Conservation (phyloP, 2,113 vertebrate species). For the Peromyscus polionotus region DNA sequence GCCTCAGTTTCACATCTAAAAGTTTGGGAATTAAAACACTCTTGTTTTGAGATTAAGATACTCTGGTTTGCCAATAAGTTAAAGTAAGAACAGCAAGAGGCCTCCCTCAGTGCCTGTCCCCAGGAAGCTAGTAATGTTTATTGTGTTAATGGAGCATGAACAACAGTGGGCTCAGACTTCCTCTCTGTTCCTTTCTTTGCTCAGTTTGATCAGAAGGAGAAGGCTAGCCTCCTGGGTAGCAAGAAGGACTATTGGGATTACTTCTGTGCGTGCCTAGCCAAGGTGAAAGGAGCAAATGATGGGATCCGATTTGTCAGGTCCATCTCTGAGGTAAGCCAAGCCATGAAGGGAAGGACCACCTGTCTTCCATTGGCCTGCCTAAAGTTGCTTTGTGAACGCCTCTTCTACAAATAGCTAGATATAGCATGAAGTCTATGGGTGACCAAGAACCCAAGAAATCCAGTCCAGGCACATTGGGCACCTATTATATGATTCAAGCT, state of each 20-base stretch:
- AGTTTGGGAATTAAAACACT: neutral
- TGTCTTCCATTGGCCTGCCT: neutral
- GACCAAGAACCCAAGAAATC: neutral
- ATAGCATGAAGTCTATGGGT: neutral
- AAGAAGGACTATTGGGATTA: constrained; percentile 99
- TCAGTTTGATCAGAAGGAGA: constrained; percentile 98
- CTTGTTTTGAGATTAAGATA: neutral
- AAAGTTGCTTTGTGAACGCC: no score
- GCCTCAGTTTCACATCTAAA: neutral
- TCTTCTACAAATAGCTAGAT: neutral
- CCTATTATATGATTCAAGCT: neutral
- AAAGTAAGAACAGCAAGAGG: neutral
- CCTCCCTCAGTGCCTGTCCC: neutral
- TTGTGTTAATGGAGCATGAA: neutral
- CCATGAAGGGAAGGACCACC: neutral
- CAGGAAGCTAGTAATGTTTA: neutral
- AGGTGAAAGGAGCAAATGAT: constrained; percentile 96
- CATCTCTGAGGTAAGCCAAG: constrained; percentile 93
- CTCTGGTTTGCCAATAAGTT: neutral
- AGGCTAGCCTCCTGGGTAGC: constrained; percentile 93
- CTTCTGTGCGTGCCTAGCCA: constrained; percentile 96
- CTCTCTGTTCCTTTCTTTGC: constrained; percentile 57
- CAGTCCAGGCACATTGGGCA: neutral
- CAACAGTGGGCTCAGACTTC: neutral
- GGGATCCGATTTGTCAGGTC: constrained; percentile 98